Evolutionary conservation across 2,113 vertebrate species (phyloP), one percentile per base, ranked within the genome.

Genomic region (Caranx melampygus): DNA sequence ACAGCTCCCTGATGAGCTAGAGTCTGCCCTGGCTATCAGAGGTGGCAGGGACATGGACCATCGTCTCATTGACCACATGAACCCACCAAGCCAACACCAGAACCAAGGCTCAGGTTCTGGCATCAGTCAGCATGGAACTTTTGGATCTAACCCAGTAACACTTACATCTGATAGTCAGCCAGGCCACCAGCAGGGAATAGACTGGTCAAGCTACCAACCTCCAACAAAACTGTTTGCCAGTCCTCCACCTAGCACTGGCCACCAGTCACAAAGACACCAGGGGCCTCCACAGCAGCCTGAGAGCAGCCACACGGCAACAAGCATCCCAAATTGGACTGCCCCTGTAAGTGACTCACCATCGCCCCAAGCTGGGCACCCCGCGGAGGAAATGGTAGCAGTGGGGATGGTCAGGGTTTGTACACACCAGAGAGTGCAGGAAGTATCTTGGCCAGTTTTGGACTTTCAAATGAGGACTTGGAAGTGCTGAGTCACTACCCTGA

Each of bases 401-500:
- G 71, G 2, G 89, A 93, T 13, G 45, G 84, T 52, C 89, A 87
- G 26, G 52, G 83, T 58, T 94, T 96, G 20, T 97, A 97, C 82
- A 97, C 96, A 0, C 96, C 96, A 0, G 97, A 97, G 72, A 97
- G 96, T 21, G 97, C 97, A 15, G 96, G 97, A 83, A 98, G 96
- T 64, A 97, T 98, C 79, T 91, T 98, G 84, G 97, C 97, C 40
- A 97, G 96, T 79, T 98, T 98, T 61, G 97, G 97, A 79, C 92
- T 98, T 79, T 97, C 97, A 65, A 97, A 97, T 9, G 97, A 97
- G 85, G 97, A 98, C 64, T 83, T 98, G 34, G 97, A 98, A 81
- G 96, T 97, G 59, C 94, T 98, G 52, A 98, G 97, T 87, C 97
- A 96, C 61, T 98, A 97, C 81, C 97, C 97, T 1, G 97, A 98